These are phyloP conservation scores for Triplophysa yarkandensis DNA, from an alignment of 2,797 vertebrate species.

Conservation along the genomic window DNA sequence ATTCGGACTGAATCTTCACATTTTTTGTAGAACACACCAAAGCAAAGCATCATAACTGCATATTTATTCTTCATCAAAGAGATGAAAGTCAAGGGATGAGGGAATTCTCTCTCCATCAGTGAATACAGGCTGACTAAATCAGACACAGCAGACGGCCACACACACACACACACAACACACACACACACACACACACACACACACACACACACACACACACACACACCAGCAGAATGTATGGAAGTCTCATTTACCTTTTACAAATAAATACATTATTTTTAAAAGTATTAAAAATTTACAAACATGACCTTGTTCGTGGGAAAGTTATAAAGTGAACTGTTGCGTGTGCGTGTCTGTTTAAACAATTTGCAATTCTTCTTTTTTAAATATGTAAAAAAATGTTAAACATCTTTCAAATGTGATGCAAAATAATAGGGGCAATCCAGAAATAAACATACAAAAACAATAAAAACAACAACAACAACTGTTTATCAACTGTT, in stretches of 20 bases:
- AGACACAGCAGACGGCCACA: constrained; percentile 39
- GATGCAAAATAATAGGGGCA: too few relatives aligned
- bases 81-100: constrained; percentile 36
- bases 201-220: constrained; percentile 39
- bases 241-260: constrained; percentile 32
- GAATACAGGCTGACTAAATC: constrained; percentile 47
- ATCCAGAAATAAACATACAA: too few relatives aligned
- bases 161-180: constrained; percentile 39
- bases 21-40: constrained; percentile 21
- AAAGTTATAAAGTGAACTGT: too few relatives aligned
- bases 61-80: constrained; percentile 58
- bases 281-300: constrained; percentile 1
- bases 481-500: too few relatives aligned
- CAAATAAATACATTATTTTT: constrained; percentile 14
- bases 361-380: too few relatives aligned
- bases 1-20: constrained; percentile 31
- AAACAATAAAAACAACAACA: too few relatives aligned
- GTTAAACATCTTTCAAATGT: too few relatives aligned
- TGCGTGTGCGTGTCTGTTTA: too few relatives aligned
- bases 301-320: constrained; percentile 16
- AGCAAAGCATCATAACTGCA: constrained; percentile 39
- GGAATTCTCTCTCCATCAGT: constrained; percentile 41
- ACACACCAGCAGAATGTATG: constrained; percentile 26
- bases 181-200: constrained; percentile 37
- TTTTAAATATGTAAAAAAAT: too few relatives aligned